These are phyloP conservation scores for Holothuria glaberrima DNA, from an alignment of 35 echinoderm and acorn worm genomes.

Conservation along the genomic window DNA sequence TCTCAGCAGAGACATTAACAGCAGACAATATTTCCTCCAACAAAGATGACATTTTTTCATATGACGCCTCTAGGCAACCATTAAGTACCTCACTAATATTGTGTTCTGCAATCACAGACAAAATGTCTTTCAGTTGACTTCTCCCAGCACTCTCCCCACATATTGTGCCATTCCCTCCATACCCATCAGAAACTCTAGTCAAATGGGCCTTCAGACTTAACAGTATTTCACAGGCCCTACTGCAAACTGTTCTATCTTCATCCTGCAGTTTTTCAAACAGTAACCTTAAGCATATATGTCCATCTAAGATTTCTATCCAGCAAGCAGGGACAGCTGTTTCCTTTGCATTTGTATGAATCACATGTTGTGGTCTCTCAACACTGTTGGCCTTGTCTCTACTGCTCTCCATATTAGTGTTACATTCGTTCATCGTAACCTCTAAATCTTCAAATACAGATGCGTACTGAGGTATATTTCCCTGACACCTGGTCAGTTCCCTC, in stretches of 20 bases:
- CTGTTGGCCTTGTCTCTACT: neutral
- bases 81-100: neutral
- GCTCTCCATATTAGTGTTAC: no score
- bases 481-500: neutral
- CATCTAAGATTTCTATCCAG: constrained; percentile 8
- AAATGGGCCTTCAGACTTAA: neutral
- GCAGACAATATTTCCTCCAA: constrained; percentile 23
- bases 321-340: neutral
- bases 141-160: no score
- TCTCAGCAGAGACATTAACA: constrained; percentile 4
- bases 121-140: no score
- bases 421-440: no score
- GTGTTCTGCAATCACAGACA: no score
- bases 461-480: neutral
- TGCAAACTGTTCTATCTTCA: constrained; percentile 31
- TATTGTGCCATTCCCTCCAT: no score
- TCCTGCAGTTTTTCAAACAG: constrained; percentile 19
- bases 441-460: neutral
- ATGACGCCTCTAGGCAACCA: neutral
- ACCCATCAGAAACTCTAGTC: neutral
- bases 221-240: constrained; percentile 34
- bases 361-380: neutral
- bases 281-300: neutral
- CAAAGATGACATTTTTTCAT: constrained; percentile 29
- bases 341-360: neutral